Evolutionary conservation across 64 coral and sea anemone species (phyloP).

Genomic region (Montipora foliosa): DNA sequence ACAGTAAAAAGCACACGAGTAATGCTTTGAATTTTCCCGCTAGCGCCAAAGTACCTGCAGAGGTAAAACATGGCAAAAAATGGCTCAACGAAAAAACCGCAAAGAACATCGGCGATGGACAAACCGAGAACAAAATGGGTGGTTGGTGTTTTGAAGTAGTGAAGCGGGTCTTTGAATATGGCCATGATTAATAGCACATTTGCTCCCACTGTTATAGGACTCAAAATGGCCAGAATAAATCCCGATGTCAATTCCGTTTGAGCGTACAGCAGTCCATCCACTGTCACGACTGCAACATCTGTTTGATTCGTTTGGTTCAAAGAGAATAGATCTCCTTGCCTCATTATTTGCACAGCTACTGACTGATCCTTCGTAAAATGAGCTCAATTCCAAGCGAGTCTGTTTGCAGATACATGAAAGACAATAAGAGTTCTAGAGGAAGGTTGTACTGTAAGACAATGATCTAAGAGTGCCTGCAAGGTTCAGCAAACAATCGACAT

Average conservation of each 20-base stretch:
- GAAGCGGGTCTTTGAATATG: slow-evolving; percentile 58
- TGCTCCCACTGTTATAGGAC: slow-evolving; percentile 52
- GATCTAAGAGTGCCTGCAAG: too few relatives aligned
- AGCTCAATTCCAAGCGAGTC: neutral
- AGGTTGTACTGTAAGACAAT: too few relatives aligned
- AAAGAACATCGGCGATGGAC: slow-evolving; percentile 53
- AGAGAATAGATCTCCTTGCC: neutral
- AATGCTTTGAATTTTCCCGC: neutral
- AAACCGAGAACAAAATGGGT: slow-evolving; percentile 56
- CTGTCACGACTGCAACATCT: neutral
- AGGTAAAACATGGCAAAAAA: slow-evolving; percentile 47
- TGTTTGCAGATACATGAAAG: neutral
- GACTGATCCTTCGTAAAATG: neutral
- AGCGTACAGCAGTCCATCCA: neutral
- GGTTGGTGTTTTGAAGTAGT: slow-evolving; percentile 60
- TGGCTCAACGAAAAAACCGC: slow-evolving; percentile 64
- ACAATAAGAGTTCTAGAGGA: neutral
- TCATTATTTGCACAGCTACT: neutral
- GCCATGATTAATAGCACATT: slow-evolving; percentile 38
- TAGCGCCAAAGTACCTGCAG: neutral
- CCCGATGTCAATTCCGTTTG: slow-evolving; percentile 11
- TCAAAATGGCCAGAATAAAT: neutral
- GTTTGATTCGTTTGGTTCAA: slow-evolving; percentile 18
- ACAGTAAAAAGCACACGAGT: slow-evolving; percentile 30
- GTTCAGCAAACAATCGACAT: too few relatives aligned